Conservation (phyloP, 2,888 invertebrate genomes). For the Caenorhabditis panamensis region DNA sequence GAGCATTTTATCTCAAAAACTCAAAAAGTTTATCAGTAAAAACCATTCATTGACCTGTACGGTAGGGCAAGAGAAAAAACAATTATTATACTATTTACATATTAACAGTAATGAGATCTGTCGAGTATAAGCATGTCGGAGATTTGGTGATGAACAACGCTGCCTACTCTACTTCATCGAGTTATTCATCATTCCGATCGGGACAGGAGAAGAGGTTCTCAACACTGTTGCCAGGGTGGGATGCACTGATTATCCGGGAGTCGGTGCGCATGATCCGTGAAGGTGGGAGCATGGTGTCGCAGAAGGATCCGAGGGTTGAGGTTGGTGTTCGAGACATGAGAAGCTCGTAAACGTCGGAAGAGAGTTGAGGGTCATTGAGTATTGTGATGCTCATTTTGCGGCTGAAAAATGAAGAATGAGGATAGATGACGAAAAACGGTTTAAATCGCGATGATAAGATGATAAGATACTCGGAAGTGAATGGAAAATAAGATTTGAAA, state of each 20-base stretch:
- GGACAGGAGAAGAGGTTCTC: neutral
- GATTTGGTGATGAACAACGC: constrained; percentile 39
- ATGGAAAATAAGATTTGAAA: constrained; percentile 21
- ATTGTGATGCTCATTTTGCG: constrained; percentile 63
- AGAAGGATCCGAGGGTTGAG: constrained; percentile 37
- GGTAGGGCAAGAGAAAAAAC: constrained; percentile 36
- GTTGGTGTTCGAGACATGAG: constrained; percentile 54
- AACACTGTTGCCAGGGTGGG: neutral
- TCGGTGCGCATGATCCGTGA: constrained; percentile 26
- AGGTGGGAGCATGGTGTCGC: constrained; percentile 11
- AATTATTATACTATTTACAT: constrained; percentile 55
- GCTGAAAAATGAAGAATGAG: neutral
- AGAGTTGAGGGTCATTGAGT: constrained; percentile 64
- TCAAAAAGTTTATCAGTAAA: neutral
- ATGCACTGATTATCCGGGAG: neutral
- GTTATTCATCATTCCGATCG: constrained; percentile 37
- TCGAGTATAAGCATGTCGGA: constrained; percentile 48
- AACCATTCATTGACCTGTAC: constrained; percentile 20
- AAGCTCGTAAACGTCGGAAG: constrained; percentile 64
- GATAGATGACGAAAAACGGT: no score
- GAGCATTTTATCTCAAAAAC: no score
- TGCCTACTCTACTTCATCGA: constrained; percentile 39
- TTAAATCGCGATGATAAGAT: neutral
- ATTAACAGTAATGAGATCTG: constrained; percentile 46
- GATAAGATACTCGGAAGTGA: neutral